A percentile compares a stretch with the other conserved stretches of the same genome.
These are phyloP conservation scores for Xanthorhoe spadicearia DNA, from an alignment of 2,888 invertebrate genomes.

Conservation along the genomic window DNA sequence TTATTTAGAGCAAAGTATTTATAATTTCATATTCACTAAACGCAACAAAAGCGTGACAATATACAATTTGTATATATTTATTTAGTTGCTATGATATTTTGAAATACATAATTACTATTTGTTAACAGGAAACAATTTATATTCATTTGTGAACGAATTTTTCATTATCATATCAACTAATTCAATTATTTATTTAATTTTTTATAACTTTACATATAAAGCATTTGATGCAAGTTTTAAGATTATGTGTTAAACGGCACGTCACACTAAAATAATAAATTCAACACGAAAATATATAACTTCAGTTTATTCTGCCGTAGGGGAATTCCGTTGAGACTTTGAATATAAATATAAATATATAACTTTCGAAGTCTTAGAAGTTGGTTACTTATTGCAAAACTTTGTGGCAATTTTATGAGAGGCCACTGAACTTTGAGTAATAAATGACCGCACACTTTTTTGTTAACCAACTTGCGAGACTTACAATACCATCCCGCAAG, in stretches of 20 bases:
- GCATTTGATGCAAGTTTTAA: constrained; percentile 31
- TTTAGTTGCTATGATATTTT: neutral
- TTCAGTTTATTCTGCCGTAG: neutral
- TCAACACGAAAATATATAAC: constrained; percentile 6
- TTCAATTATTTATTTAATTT: constrained; percentile 28
- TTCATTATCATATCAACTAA: constrained; percentile 26
- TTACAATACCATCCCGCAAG: no score
- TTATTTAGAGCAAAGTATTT: constrained; percentile 34
- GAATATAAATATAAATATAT: neutral
- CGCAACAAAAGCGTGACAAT: constrained; percentile 24
- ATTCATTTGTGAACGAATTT: constrained; percentile 10
- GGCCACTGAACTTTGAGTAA: neutral
- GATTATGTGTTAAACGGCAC: constrained; percentile 7
- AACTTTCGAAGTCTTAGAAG: neutral
- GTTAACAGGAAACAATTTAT: neutral
- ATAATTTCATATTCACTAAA: constrained; percentile 31
- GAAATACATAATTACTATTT: constrained; percentile 2
- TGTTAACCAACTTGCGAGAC: no score
- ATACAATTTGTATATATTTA: constrained; percentile 2
- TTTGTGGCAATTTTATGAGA: neutral
- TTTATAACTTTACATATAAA: constrained; percentile 19
- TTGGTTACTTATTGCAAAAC: neutral
- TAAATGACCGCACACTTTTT: neutral
- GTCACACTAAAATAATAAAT: constrained; percentile 7
- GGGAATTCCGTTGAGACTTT: constrained; percentile 16